phyloP scores from a whole-genome alignment of 2,113 vertebrate species.

The Cryptotis parvus region DNA sequence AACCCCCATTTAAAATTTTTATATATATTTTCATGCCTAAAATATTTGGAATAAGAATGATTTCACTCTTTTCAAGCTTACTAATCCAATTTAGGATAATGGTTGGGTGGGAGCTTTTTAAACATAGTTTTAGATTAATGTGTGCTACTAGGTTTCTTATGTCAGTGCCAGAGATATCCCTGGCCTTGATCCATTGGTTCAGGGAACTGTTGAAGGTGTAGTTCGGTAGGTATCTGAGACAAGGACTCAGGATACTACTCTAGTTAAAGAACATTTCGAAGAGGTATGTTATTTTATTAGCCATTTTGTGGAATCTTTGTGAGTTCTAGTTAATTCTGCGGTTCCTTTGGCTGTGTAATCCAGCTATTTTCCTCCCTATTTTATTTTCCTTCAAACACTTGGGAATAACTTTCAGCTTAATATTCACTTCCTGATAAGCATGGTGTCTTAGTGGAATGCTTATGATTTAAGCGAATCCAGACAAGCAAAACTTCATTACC shows the following conservation, averaged over 20 bases:
- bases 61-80: no score
- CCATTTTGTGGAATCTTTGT: not conserved
- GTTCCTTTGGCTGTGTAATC: not conserved
- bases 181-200: not conserved
- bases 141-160: no score
- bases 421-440: not conserved
- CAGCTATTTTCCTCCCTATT: not conserved
- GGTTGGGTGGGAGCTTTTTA: no score
- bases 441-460: not conserved
- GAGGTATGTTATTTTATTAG: no score
- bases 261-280: no score
- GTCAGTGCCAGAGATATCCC: not conserved
- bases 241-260: no score
- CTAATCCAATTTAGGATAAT: no score
- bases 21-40: no score
- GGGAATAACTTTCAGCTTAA: not conserved
- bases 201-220: not conserved
- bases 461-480: not conserved
- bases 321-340: not conserved
- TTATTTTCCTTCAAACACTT: constrained; percentile 26
- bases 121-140: no score
- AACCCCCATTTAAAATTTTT: no score
- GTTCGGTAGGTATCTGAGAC: not conserved
- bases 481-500: not conserved
- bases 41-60: no score